Conservation (phyloP, 2,797 vertebrate genomes). For the Phrynocephalus guinanensis region DNA sequence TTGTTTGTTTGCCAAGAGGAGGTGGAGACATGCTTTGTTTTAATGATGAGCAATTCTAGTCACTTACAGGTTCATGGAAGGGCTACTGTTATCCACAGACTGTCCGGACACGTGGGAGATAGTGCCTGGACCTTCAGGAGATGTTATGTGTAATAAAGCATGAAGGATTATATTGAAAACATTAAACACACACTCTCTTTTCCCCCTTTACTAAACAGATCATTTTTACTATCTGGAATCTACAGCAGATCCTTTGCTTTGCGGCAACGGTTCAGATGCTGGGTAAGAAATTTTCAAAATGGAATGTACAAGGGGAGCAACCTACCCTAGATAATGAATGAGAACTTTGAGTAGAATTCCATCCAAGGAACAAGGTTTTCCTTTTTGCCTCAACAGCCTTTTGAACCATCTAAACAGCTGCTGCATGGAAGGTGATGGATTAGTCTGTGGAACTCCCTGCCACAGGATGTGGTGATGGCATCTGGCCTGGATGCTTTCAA, state of each 20-base stretch:
- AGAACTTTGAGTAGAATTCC: not conserved
- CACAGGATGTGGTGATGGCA: too few relatives aligned
- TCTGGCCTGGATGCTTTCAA: too few relatives aligned
- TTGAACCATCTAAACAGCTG: not conserved
- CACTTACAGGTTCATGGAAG: too few relatives aligned
- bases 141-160: not conserved
- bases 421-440: not conserved
- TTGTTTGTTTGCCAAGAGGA: too few relatives aligned
- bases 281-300: constrained; percentile 83
- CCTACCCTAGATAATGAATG: not conserved
- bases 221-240: constrained; percentile 78
- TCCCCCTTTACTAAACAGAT: constrained; percentile 68
- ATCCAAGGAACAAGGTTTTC: not conserved
- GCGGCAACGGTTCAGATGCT: constrained; percentile 85
- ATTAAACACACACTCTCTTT: constrained; percentile 37
- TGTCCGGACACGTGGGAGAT: not conserved
- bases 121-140: not conserved
- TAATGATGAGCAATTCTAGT: too few relatives aligned
- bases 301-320: not conserved
- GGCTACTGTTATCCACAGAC: too few relatives aligned
- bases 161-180: not conserved
- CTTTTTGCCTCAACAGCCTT: not conserved
- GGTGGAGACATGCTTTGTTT: too few relatives aligned
- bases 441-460: too few relatives aligned
- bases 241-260: constrained; percentile 86